Evolutionary conservation across 2,113 vertebrate genomes (phyloP).

Genomic region (Heterotis niloticus): DNA sequence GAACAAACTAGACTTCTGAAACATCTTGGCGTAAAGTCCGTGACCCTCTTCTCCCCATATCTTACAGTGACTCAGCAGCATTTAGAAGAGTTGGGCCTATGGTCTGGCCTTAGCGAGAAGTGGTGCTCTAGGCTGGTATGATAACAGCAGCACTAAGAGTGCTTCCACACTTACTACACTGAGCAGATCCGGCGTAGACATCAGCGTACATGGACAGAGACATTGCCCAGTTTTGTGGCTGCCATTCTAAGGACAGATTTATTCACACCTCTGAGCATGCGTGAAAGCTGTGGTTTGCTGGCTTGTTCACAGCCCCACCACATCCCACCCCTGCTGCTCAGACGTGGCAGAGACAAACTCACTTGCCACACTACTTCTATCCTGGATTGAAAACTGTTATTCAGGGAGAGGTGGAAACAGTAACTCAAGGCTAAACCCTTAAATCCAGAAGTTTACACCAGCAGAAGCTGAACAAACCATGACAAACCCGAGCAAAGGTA

Average conservation of each 20-base stretch:
- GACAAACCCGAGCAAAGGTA: neutral
- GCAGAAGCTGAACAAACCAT: neutral
- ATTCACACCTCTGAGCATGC: neutral
- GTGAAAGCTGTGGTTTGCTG: neutral
- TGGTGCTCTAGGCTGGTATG: too few relatives aligned
- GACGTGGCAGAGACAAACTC: neutral
- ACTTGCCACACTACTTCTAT: neutral
- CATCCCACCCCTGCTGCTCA: neutral
- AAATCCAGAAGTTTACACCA: too few relatives aligned
- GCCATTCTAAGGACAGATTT: neutral
- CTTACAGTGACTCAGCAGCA: neutral
- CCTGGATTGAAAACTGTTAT: too few relatives aligned
- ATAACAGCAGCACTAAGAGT: neutral
- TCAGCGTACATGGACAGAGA: neutral
- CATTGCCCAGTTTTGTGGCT: neutral
- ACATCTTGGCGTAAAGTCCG: neutral
- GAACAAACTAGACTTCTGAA: neutral
- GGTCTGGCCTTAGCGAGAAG: too few relatives aligned
- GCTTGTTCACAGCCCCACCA: neutral
- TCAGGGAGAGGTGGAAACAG: too few relatives aligned
- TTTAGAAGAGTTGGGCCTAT: too few relatives aligned
- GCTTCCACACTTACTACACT: neutral
- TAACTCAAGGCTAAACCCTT: too few relatives aligned
- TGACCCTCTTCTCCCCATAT: neutral
- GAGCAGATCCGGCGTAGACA: too few relatives aligned